Evolutionary conservation across 2,113 vertebrate species (phyloP), one percentile per base, ranked within the genome.

Genomic region (Calonectris borealis): DNA sequence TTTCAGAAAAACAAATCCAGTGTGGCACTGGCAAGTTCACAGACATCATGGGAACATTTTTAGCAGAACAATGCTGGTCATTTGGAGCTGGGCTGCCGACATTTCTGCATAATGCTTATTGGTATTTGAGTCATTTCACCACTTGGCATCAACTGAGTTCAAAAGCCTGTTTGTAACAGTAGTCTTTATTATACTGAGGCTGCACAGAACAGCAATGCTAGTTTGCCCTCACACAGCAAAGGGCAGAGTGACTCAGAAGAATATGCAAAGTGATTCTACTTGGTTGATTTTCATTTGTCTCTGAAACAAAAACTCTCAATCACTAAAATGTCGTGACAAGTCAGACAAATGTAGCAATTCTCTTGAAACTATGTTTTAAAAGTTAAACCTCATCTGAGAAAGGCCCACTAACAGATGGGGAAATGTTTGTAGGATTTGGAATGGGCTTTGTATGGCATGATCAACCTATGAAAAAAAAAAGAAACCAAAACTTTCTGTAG

Each of bases 291-390:
- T 94, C 92, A 94, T 94, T 97, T 96, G 79, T 93, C 86, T 96
- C 68, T 10, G 9, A 90, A 93, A 95, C 89, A 95, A 94, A 98
- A 97, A 95, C 55, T 51, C 76, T 89, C 84, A 71, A 34, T 87
- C 7, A 48, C 79, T 93, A 73, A 97, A 97, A 97, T 97, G 97
- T 94, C 98, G 97, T 76, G 90, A 91, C 46, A 88, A 96, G 55
- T 76, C 76, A 95, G 83, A 94, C 68, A 93, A 97, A 87, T 64
- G 86, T 82, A 95, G 32, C 26, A 93, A 94, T 57, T 76, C 69
- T 26, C 84, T 31, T 2, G 24, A 94, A 96, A 95, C 13, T 85
- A 4, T 58, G 64, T 54, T 96, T 96, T 80, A 84, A 86, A 97
- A 97, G 90, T 94, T 93, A 93, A 94, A 95, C 76, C 79, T 95